phyloP scores from a whole-genome alignment of 2,113 vertebrate species.

The Thinocorus orbignyianus region DNA sequence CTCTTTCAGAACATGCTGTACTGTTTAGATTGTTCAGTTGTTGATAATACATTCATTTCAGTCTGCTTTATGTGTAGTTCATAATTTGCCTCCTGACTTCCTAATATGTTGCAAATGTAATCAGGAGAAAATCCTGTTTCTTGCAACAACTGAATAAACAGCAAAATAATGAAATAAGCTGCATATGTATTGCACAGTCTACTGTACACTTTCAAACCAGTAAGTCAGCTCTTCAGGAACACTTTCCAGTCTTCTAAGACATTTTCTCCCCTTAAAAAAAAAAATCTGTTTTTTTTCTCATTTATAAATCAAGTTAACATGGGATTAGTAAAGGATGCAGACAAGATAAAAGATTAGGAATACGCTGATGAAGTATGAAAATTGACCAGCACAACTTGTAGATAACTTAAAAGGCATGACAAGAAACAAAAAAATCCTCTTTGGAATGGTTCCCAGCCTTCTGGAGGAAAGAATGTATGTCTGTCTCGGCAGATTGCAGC shows the following conservation, averaged over 20 bases:
- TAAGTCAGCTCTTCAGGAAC: background rate
- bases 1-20: background rate
- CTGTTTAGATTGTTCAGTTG: background rate
- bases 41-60: background rate
- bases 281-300: background rate
- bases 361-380: background rate
- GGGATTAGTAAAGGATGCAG: background rate
- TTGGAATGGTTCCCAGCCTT: background rate
- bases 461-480: background rate
- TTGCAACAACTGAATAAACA: conserved; percentile 24
- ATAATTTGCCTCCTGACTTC: background rate
- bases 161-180: background rate
- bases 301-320: background rate
- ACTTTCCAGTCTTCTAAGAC: background rate
- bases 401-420: background rate
- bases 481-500: background rate
- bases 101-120: background rate
- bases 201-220: background rate
- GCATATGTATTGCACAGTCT: background rate
- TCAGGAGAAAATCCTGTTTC: background rate
- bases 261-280: background rate
- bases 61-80: background rate
- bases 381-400: background rate
- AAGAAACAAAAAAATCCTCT: background rate
- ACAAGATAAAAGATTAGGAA: background rate